Base-by-base conservation (phyloP, 2,113 vertebrate genomes). In the Scortum barcoo region DNA sequence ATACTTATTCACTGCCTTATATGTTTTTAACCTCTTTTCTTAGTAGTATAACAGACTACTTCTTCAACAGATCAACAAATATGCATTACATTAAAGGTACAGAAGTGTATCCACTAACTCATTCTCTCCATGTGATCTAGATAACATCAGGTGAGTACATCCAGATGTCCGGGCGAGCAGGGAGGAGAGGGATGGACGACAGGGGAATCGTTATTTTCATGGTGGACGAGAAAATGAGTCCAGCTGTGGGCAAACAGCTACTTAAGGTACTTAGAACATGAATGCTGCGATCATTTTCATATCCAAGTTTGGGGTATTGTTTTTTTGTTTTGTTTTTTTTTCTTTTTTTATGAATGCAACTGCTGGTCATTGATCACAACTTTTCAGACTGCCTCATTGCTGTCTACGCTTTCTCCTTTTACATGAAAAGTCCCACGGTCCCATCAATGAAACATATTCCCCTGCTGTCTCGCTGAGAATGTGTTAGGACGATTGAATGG, bases 211-310 rank as follows among this genome's bases (percentile, higher is more conserved):
- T 99, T 28, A 99, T 99, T 93, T 98, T 99, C 83, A 99, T 99
- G 98, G 97, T 97, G 75, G 98, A 99, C 86, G 98, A 99, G 90
- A 99, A 99, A 92, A 98, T 99, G 97, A 99, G 97, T 89, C 98
- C 98, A 76, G 95, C 97, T 0, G 77, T 99, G 54, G 98, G 98
- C 75, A 99, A 99, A 89, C 97, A 98, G 58, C 96, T 99, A 14
- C 96, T 99, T 36, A 99, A 99, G 98, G 98, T 99, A 86, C 22
- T 1, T 6, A 36, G 3, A 46, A 33, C 10, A 33, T 51, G 0
- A 19, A 12, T 46, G 36, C 38, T 61, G 2, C 4, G 1, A 9
- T 33, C 16, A 56, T 60, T 38, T n/a, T 76, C 6, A 57, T 9
- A 5, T 3, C 5, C 16, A 30, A 33, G n/a, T 36, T 63, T 0